Percentiles rank a stretch among this genome's conserved stretches.
Conservation (phyloP, 2,113 vertebrate genomes). For the Geothlypis trichas region DNA sequence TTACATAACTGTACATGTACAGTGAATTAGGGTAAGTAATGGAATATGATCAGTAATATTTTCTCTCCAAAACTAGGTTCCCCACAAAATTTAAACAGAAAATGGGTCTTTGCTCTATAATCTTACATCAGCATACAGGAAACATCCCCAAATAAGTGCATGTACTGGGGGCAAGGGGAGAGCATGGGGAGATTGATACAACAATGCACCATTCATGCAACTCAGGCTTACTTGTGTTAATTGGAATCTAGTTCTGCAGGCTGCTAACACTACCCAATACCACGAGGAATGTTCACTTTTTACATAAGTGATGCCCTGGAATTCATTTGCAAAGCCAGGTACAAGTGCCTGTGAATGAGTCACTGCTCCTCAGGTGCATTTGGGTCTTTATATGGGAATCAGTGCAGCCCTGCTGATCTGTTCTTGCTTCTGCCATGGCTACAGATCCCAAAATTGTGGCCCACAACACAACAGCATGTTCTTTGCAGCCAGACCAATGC, state of each 20-base stretch:
- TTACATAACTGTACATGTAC: neutral
- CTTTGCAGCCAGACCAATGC: neutral
- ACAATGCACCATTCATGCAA: neutral
- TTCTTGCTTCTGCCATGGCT: neutral
- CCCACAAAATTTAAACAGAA: neutral
- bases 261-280: neutral
- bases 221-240: neutral
- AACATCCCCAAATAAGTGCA: neutral
- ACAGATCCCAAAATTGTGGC: neutral
- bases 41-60: neutral
- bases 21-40: neutral
- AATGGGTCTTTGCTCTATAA: neutral
- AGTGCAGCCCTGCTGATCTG: neutral
- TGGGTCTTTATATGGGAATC: neutral
- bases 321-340: neutral
- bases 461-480: neutral
- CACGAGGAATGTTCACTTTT: neutral
- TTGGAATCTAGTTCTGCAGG: constrained; percentile 38
- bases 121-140: neutral
- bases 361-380: neutral
- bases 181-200: neutral
- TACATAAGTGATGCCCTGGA: neutral
- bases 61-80: neutral
- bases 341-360: neutral
- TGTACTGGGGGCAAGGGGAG: neutral